These are phyloP conservation scores for Drosophila fulvimacula DNA, from an alignment of 2,888 invertebrate genomes.

Conservation along the genomic window DNA sequence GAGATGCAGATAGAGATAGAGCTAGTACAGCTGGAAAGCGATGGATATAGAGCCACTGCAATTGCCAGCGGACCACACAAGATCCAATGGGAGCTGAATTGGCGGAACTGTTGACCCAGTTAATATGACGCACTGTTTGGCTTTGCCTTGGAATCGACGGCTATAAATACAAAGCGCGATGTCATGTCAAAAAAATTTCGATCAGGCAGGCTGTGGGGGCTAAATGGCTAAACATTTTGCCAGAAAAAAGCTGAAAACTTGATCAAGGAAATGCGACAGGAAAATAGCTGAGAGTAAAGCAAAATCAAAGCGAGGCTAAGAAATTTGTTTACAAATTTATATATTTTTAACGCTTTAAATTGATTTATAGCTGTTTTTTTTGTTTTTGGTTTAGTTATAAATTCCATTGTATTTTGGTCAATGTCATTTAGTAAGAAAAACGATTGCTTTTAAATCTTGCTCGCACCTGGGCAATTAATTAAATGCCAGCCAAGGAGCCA, in stretches of 20 bases:
- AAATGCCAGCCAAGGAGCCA: slow-evolving; percentile 21
- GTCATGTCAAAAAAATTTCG: slow-evolving; percentile 44
- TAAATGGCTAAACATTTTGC: slow-evolving; percentile 5
- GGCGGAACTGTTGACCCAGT: slow-evolving; percentile 73
- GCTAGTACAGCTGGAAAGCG: neutral
- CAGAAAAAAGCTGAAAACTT: neutral
- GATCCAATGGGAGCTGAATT: slow-evolving; percentile 1
- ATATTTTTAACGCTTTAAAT: neutral
- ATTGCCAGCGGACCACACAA: slow-evolving; percentile 28
- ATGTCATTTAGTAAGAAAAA: slow-evolving; percentile 25
- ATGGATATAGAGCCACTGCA: neutral
- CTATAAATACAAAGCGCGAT: slow-evolving; percentile 53
- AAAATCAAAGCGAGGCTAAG: neutral
- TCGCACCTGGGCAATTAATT: slow-evolving; percentile 55
- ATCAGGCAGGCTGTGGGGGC: neutral
- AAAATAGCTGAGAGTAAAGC: neutral
- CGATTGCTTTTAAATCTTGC: slow-evolving; percentile 4
- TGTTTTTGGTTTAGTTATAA: neutral
- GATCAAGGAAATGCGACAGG: slow-evolving; percentile 9
- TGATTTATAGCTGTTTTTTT: neutral
- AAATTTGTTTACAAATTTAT: neutral
- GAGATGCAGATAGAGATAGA: neutral
- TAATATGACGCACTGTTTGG: slow-evolving; percentile 50
- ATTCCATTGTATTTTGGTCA: slow-evolving; percentile 1
- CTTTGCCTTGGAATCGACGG: slow-evolving; percentile 15